Evolutionary conservation across 2,888 invertebrate species (phyloP), one percentile per base, ranked within the genome.

Genomic region (Ptycholaimellus sp.): DNA sequence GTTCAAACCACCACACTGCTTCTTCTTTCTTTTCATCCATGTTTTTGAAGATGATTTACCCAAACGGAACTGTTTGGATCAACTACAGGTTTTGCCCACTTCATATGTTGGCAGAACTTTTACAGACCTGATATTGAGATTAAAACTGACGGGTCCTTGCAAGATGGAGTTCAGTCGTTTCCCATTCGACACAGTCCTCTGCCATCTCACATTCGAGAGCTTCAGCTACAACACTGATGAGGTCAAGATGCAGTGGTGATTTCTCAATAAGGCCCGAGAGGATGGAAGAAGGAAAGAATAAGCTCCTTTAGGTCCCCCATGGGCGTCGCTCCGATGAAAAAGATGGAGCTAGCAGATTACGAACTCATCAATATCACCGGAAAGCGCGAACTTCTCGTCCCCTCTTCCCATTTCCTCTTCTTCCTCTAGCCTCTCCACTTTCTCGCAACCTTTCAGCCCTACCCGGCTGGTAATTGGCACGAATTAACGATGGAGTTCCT

Each of bases 191-290:
- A 30, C 17, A 14, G 34, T 34, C 11, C 9, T 25, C 14, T 40
- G 40, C 20, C 3, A 14, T 9, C 30, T 40, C 11, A 40, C 38
- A 2, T 40, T 38, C 27, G 40, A 40, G 33, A 38, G 38, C 30
- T 40, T 36, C 38, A 38, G 35, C 32, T 38, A 40, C 22, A 40
- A 40, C 22, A 40, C 32, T 2, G 35, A 30, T 3, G 40, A 40
- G 32, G 40, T 40, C 3, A n/a, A n/a, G n/a, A n/a, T 11, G 6
- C 16, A 31, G 16, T 31, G 31, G 31, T 17, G 31, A 6, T 9
- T 13, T 25, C 7, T 6, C 25, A 25, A 25, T 9, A n/a, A n/a
- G n/a, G n/a, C n/a, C n/a, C n/a, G n/a, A n/a, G n/a, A n/a, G n/a
- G n/a, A n/a, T n/a, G n/a, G n/a, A n/a, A n/a, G n/a, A n/a, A n/a